Evolutionary conservation across 2,888 invertebrate genomes (phyloP), one percentile per base, ranked within the genome.

Genomic region (Dinocampus coccinellae): DNA sequence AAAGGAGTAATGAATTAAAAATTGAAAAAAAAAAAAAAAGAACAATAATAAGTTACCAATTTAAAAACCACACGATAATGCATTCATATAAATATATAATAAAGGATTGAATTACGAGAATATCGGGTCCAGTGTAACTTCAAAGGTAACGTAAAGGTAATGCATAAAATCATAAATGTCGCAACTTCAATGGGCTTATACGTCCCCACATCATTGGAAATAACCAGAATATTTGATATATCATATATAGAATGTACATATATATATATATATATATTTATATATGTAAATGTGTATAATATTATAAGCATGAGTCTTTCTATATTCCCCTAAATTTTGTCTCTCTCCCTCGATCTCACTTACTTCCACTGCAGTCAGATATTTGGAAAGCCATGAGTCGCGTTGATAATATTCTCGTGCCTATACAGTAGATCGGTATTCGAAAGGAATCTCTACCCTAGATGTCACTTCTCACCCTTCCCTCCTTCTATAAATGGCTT

Each of bases 101-200:
- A 22, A 69, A 69, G 62, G 53, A 69, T 69, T 62, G 53, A 24
- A 69, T 62, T 62, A 61, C 62, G 53, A n/a, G n/a, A 36, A 69
- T 36, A 61, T 64, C 10, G 24, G 9, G 16, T 33, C 11, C n/a
- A n/a, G 39, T n/a, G 16, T 34, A 26, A 69, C 69, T 57, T 69
- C 69, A 69, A 69, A 69, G 69, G n/a, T n/a, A n/a, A n/a, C n/a
- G n/a, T n/a, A n/a, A n/a, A n/a, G 29, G 69, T 55, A 62, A 63
- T 55, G 55, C 57, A 63, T 69, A 55, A 69, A 63, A 69, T 63
- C 39, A 55, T 7, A 29, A 42, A 42, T 57, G 69, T 63, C 62
- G 63, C 57, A 69, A 69, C 63, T 69, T 62, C 55, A 63, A 69
- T 69, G 62, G 57, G 63, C 57, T 63, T 69, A n/a, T n/a, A n/a